Conservation (phyloP, 2,888 invertebrate genomes). For the Charanyca ferruginea region DNA sequence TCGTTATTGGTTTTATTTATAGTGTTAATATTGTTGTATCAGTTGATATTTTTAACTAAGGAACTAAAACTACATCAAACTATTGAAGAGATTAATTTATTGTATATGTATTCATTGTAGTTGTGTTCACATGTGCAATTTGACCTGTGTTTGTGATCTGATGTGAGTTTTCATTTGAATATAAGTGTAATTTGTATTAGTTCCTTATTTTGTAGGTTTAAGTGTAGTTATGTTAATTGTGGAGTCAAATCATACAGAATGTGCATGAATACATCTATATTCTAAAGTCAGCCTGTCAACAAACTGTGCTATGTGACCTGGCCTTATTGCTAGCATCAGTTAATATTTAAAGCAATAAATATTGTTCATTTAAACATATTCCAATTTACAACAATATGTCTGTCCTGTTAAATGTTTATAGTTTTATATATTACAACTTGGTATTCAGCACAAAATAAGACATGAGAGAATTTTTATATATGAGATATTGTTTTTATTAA, state of each 20-base stretch:
- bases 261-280: conserved; percentile 62
- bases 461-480: conserved; percentile 80
- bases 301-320: conserved; percentile 66
- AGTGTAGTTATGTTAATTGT: conserved; percentile 79
- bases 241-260: conserved; percentile 69
- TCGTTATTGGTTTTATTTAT: conserved; percentile 85
- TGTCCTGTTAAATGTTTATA: conserved; percentile 63
- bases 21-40: conserved; percentile 83
- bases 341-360: conserved; percentile 81
- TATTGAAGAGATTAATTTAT: conserved; percentile 89
- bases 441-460: conserved; percentile 78
- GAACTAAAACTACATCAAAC: conserved; percentile 79
- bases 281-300: conserved; percentile 66
- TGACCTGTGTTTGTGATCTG: conserved; percentile 90
- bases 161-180: conserved; percentile 86
- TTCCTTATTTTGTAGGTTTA: conserved; percentile 89
- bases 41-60: conserved; percentile 88
- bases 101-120: conserved; percentile 84
- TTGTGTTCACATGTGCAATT: conserved; percentile 88
- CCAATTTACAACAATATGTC: conserved; percentile 70
- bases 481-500: conserved; percentile 72
- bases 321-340: conserved; percentile 88
- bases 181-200: conserved; percentile 88
- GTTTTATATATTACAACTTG: conserved; percentile 62
- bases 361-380: conserved; percentile 74